Evolutionary conservation across 35 echinoderm and acorn worm genomes (phyloP).

Genomic region (Heliocidaris tuberculata): DNA sequence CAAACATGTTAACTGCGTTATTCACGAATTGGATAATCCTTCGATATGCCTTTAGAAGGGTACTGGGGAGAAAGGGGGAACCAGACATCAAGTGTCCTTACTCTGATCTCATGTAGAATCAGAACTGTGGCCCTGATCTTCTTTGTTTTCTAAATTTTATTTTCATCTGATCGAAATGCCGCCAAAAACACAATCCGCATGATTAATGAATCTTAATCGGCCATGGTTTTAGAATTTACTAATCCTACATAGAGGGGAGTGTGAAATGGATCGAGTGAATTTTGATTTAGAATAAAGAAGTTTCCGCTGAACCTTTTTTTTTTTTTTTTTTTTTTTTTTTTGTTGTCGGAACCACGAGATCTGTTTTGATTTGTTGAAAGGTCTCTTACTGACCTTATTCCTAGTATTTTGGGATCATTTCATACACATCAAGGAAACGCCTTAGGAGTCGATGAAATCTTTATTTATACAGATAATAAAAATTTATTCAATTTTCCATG

Average conservation of each 20-base stretch:
- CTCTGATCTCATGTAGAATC: not conserved
- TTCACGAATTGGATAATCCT: too few species aligned
- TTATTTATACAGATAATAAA: too few species aligned
- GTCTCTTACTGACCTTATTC: too few species aligned
- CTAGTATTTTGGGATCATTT: too few species aligned
- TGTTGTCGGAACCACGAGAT: not conserved
- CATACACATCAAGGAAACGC: too few species aligned
- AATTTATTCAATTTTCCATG: too few species aligned
- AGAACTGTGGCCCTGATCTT: not conserved
- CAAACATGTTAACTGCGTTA: too few species aligned
- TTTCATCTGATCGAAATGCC: not conserved
- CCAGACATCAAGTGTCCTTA: not conserved
- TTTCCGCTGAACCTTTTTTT: too few species aligned
- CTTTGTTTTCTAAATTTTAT: not conserved
- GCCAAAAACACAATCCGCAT: not conserved
- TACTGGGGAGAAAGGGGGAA: not conserved
- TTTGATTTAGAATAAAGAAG: not conserved
- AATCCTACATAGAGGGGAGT: not conserved
- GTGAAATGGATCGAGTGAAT: not conserved
- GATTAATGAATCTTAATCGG: not conserved
- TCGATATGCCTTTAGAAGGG: too few species aligned
- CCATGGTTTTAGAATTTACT: not conserved
- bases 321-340: too few species aligned
- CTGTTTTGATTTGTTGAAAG: not conserved
- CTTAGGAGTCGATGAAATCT: too few species aligned